Evolutionary conservation across 1,140 invertebrate genomes (phyloP).

Genomic region (Stenopsyche tienmushanensis): DNA sequence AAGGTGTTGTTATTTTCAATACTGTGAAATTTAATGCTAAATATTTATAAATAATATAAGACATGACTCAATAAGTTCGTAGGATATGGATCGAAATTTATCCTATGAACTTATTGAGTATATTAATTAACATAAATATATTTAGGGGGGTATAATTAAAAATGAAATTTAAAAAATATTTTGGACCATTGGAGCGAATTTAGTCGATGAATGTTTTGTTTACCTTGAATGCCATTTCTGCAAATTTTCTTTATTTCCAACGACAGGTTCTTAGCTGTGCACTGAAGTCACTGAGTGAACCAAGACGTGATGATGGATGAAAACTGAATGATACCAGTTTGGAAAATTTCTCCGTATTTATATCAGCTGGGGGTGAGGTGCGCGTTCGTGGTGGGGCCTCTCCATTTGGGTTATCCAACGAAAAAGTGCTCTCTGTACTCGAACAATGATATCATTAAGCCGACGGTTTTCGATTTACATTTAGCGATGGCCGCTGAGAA

Average conservation of each 20-base stretch:
- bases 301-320: neutral
- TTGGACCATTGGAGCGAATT: no score
- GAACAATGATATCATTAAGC: conserved; percentile 24
- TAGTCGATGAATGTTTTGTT: no score
- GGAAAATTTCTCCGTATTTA: conserved; percentile 7
- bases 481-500: conserved; percentile 11
- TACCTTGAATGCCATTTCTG: conserved; percentile 26
- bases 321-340: conserved; percentile 13
- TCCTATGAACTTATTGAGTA: no score
- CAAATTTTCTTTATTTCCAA: neutral
- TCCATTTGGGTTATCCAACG: conserved; percentile 5
- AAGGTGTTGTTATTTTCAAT: no score
- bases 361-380: neutral
- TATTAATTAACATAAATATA: no score
- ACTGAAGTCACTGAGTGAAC: neutral
- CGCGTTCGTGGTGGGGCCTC: neutral
- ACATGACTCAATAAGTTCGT: no score
- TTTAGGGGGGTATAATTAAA: no score
- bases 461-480: conserved; percentile 7
- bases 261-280: no score
- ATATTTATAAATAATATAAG: no score
- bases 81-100: no score
- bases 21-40: no score
- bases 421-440: neutral
- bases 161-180: no score